Evolutionary conservation across 2,113 vertebrate species (phyloP), one percentile per base, ranked within the genome.

Genomic region (Leucopsar rothschildi): DNA sequence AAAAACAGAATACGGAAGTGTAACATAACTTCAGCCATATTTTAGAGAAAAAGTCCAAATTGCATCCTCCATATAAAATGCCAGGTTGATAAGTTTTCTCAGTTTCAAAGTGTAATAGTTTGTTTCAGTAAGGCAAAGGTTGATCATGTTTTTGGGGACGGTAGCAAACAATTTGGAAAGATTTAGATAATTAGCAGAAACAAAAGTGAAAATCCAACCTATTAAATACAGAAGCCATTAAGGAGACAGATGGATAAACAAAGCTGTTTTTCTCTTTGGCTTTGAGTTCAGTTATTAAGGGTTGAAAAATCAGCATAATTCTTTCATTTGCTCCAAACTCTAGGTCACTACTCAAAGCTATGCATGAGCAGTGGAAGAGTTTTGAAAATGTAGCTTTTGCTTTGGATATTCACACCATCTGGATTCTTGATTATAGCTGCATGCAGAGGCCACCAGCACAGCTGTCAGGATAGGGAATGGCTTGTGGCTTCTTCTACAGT

Each of bases 201-300:
- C 40, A 91, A 86, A 95, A 95, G 56, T 76, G 42, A 84, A 97
- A 96, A 92, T 90, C 49, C 33, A 81, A 71, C 40, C 73, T 91
- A 93, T 86, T 94, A 95, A 72, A 83, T 69, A n/a, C 61, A 88
- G 70, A 90, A 81, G 14, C 40, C 73, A 86, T 93, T 94, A 82
- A 92, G 53, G 66, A 92, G 60, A 81, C 81, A 95, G 82, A 91
- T 95, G 93, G 91, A 86, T 92, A 94, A 95, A 93, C 72, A 97
- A 92, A 93, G 55, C 80, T 92, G 87, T 39, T 92, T 76, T 82
- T 55, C 65, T 64, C 72, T 85, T 89, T 95, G 92, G 70, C 82
- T 92, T 92, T 80, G 71, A 17, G 56, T 78, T 94, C 60, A 63
- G 77, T 59, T 94, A 86, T 90, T 82, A 90, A 88, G 37, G 40